A percentile compares a stretch with the other conserved stretches of the same genome.
Conservation (phyloP, 2,797 vertebrate species). For the Choloepus didactylus region DNA sequence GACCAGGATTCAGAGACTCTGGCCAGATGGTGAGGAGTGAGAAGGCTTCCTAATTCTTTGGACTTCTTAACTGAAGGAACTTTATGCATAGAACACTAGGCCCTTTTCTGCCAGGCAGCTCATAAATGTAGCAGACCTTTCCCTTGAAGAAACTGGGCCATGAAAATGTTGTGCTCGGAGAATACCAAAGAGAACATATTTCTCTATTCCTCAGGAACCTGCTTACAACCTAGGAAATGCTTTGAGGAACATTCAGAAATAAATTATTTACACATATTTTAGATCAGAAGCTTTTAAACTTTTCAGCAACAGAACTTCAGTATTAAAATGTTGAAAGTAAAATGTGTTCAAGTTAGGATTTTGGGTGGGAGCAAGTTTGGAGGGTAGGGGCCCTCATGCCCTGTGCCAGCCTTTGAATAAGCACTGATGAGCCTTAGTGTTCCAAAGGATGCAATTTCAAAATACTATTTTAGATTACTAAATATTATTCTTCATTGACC, state of each 20-base stretch:
- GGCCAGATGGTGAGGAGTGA: neutral
- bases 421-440: neutral
- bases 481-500: slow-evolving; percentile 42
- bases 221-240: slow-evolving; percentile 33
- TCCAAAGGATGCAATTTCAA: neutral
- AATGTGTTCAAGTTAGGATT: neutral
- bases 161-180: neutral
- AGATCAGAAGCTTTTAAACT: slow-evolving; percentile 43
- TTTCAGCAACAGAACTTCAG: neutral
- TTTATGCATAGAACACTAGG: neutral
- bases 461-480: neutral
- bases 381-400: neutral
- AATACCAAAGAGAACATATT: neutral
- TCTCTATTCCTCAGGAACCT: slow-evolving; percentile 44
- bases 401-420: neutral
- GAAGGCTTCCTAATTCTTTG: neutral
- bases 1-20: neutral
- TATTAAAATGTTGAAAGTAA: neutral
- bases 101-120: neutral
- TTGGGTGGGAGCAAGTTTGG: neutral
- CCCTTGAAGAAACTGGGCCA: neutral
- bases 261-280: slow-evolving; percentile 35
- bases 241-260: slow-evolving; percentile 66
- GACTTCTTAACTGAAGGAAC: neutral
- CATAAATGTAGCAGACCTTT: neutral